Evolutionary conservation across 2,113 vertebrate species (phyloP).

Genomic region (Sphaerodactylus townsendi): DNA sequence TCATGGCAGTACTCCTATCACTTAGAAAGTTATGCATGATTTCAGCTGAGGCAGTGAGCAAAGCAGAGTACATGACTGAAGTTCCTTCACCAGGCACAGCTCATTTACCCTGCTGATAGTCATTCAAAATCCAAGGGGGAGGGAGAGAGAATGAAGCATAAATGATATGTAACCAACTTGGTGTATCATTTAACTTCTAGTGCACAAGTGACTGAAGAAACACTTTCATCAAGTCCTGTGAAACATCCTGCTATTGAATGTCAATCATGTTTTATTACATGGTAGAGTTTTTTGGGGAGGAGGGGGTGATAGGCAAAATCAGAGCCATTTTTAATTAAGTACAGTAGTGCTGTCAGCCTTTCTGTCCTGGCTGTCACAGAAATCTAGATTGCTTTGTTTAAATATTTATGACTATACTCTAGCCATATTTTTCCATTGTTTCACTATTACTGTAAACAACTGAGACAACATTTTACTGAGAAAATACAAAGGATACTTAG

Average conservation of each 20-base stretch:
- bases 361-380: constrained; percentile 16
- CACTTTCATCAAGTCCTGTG: constrained; percentile 62
- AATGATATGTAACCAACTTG: constrained; percentile 57
- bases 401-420: constrained; percentile 43
- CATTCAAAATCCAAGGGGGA: constrained; percentile 53
- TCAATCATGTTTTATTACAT: constrained; percentile 52
- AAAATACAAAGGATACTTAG: rapidly evolving
- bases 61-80: constrained; percentile 17
- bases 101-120: constrained; percentile 68
- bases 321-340: constrained; percentile 42
- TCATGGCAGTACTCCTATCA: constrained; percentile 20
- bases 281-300: constrained; percentile 9
- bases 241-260: constrained; percentile 56
- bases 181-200: constrained; percentile 65
- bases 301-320: constrained; percentile 22
- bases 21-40: constrained; percentile 60
- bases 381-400: constrained; percentile 43
- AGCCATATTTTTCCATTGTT: constrained; percentile 8
- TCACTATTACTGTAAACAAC: background rate
- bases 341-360: constrained; percentile 35
- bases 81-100: constrained; percentile 48
- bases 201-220: constrained; percentile 63
- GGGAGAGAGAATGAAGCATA: constrained; percentile 23
- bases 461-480: background rate
- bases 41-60: constrained; percentile 48